These are phyloP conservation scores for Manis crassicaudata DNA, from an alignment of 2,797 vertebrate species.

Conservation along the genomic window DNA sequence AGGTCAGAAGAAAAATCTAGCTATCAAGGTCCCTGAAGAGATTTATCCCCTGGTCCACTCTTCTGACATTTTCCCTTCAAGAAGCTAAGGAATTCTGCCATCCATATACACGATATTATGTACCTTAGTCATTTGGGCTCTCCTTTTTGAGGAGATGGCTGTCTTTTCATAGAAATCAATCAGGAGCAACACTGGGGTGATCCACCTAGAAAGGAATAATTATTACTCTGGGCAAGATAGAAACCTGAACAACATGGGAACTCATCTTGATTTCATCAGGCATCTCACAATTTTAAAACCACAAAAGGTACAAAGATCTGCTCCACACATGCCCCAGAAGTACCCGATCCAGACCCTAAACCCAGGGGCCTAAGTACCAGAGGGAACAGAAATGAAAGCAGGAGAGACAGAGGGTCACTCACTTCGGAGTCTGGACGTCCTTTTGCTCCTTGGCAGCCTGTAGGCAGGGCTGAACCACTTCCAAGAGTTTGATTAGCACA, in stretches of 20 bases:
- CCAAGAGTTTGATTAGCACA: slow-evolving; percentile 95
- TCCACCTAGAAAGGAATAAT: slow-evolving; percentile 90
- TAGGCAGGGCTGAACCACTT: slow-evolving; percentile 96
- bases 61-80: not conserved
- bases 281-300: slow-evolving; percentile 29
- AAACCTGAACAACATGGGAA: not conserved
- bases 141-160: slow-evolving; percentile 95
- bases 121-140: slow-evolving; percentile 98
- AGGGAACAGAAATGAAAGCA: slow-evolving; percentile 33
- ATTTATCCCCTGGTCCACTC: not conserved
- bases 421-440: slow-evolving; percentile 98
- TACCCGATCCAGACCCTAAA: not conserved
- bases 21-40: not conserved
- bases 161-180: slow-evolving; percentile 99
- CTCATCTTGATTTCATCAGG: not conserved
- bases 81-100: not conserved
- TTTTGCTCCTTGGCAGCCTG: slow-evolving; percentile 98
- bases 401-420: slow-evolving; percentile 75
- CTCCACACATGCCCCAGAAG: not conserved
- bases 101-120: not conserved
- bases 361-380: not conserved
- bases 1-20: slow-evolving; percentile 15
- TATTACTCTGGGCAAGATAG: not conserved
- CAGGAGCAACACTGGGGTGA: slow-evolving; percentile 95
- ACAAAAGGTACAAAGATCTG: not conserved